Conservation (phyloP, 2,797 vertebrate genomes). For the Okamejei kenojei region DNA sequence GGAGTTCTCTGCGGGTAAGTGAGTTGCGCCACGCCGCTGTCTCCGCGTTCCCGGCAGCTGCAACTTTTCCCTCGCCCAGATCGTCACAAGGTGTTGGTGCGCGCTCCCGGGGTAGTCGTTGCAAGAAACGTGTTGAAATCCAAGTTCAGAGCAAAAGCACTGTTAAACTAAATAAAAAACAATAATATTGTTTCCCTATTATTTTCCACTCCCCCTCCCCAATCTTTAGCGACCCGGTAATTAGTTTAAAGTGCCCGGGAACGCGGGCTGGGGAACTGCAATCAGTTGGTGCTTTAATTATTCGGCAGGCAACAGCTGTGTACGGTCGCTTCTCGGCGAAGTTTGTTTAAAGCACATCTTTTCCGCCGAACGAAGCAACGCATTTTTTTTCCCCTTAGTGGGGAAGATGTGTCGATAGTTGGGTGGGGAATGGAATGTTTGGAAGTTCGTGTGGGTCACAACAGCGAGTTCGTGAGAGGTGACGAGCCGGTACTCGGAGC, state of each 20-base stretch:
- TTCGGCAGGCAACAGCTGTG: neutral
- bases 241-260: neutral
- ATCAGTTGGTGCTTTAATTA: neutral
- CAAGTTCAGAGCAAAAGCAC: neutral
- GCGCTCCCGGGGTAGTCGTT: neutral
- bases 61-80: neutral
- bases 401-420: neutral
- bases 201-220: neutral
- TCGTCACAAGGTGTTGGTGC: neutral
- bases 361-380: neutral
- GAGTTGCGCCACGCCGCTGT: neutral
- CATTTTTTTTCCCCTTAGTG: neutral
- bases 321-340: neutral
- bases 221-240: neutral
- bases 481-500: neutral
- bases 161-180: neutral
- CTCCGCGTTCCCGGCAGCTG: neutral
- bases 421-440: neutral
- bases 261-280: neutral
- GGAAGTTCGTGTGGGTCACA: too few species aligned
- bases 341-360: neutral
- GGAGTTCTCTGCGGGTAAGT: constrained; percentile 7
- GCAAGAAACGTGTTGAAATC: too few species aligned
- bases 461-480: neutral
- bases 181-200: neutral